These are phyloP conservation scores for Caligus rogercresseyi DNA, from an alignment of 1,140 invertebrate genomes.

Conservation along the genomic window DNA sequence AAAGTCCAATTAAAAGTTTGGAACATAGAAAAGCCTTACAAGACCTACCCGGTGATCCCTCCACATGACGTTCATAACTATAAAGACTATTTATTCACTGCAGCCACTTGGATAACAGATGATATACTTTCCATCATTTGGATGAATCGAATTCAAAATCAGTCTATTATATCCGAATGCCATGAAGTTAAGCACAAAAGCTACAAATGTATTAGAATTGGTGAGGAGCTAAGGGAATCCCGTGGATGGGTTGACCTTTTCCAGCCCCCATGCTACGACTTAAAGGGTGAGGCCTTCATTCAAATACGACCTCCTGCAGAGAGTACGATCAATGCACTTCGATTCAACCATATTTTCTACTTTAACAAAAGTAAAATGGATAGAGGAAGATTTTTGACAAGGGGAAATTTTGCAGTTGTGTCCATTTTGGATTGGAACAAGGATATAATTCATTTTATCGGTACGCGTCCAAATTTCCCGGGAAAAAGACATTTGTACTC, in stretches of 20 bases:
- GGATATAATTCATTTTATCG: constrained; percentile 37
- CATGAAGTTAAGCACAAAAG: constrained; percentile 22
- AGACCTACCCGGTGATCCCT: neutral
- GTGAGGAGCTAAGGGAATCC: too few species aligned
- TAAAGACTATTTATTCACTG: constrained; percentile 43
- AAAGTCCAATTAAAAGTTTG: too few species aligned
- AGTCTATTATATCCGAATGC: constrained; percentile 30
- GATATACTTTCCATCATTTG: constrained; percentile 46
- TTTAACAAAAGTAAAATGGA: too few species aligned
- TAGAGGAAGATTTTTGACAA: too few species aligned
- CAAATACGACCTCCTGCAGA: too few species aligned
- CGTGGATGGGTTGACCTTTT: constrained; percentile 50
- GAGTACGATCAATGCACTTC: constrained; percentile 28
- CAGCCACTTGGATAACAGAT: constrained; percentile 57
- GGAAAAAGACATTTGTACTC: constrained; percentile 30
- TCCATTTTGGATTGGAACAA: constrained; percentile 59
- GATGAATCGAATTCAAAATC: constrained; percentile 52
- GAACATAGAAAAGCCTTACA: neutral
- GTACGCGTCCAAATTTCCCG: constrained; percentile 29
- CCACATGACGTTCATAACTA: constrained; percentile 3
- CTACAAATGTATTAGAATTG: constrained; percentile 26
- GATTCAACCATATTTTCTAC: too few species aligned
- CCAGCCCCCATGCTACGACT: constrained; percentile 37
- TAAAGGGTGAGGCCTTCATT: too few species aligned
- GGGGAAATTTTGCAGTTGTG: constrained; percentile 52